A percentile compares a stretch with the other conserved stretches of the same genome.
phyloP scores from a whole-genome alignment of 2,113 vertebrate species.

The Perca schrenkii region DNA sequence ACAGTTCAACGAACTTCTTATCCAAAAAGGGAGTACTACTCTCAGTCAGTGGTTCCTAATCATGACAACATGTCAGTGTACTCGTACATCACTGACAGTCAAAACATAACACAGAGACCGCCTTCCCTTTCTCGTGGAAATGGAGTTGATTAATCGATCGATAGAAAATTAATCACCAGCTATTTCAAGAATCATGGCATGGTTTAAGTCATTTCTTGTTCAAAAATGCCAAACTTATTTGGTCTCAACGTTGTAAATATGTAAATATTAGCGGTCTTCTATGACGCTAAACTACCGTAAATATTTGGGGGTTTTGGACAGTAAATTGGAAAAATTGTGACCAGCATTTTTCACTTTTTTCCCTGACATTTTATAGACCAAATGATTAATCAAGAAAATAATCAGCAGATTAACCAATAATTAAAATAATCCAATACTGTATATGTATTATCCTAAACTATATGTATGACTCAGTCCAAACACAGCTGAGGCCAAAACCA shows the following conservation, averaged over 20 bases:
- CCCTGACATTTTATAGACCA: not conserved
- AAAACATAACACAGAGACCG: not conserved
- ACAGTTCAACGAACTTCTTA: conserved; percentile 30
- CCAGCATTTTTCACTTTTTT: not conserved
- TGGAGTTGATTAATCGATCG: not conserved
- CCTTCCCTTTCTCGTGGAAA: not conserved
- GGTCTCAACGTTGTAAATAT: not conserved
- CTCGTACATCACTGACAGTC: not conserved
- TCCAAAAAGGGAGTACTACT: not conserved
- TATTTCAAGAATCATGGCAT: not conserved
- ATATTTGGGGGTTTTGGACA: not conserved
- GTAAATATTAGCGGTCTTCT: not conserved
- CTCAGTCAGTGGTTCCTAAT: not conserved
- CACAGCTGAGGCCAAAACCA: conserved; percentile 1
- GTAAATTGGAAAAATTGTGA: not conserved
- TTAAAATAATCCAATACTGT: not conserved
- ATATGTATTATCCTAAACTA: not conserved
- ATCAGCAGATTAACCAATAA: not conserved
- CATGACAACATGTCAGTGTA: not conserved
- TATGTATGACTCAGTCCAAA: not conserved
- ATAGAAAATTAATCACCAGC: not conserved
- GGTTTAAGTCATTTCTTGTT: not conserved
- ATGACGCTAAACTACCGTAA: too few relatives aligned
- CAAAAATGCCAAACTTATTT: not conserved
- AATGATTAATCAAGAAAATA: not conserved